Evolutionary conservation across 1,140 invertebrate species (phyloP), one percentile per base, ranked within the genome.

Genomic region (Diabrotica undecimpunctata): DNA sequence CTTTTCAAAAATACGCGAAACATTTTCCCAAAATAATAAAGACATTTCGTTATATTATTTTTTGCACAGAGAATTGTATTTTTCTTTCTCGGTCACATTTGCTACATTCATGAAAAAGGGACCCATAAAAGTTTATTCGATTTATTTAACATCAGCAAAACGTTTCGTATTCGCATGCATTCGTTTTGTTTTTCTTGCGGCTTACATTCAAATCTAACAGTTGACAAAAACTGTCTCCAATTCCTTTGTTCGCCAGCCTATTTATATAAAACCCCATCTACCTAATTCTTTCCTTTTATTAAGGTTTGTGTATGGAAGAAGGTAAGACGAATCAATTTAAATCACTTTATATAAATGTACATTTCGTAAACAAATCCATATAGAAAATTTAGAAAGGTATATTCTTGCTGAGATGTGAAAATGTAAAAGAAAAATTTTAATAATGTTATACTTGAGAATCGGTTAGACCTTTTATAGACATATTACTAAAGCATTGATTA

Each of bases 131-230:
- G 41, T 46, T 46, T 46, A 46, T 46, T n/a, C 8, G 41, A 46
- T 46, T 46, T 46, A 46, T 46, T 46, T n/a, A 46, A 46, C 41
- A 46, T 46, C 41, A 46, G n/a, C 41, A 46, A n/a, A 46, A 46
- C 41, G 41, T 46, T 46, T 46, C 41, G 41, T 6, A 46, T 46
- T 46, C 41, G 41, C 5, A 46, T 46, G 41, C 41, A 46, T 46
- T 46, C 41, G 41, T 46, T 46, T 46, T 46, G 41, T 46, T 46
- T 46, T 46, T 46, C 41, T 46, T 46, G 41, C 8, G 41, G 41
- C 41, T 46, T 46, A 46, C 41, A 46, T 46, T 46, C 41, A 46
- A 46, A 46, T 46, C 41, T 46, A 5, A 46, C 41, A 10, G 41
- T 46, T 25, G 25, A 25, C 25, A 25, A 25, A 25, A 25, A 25